Base-by-base conservation (phyloP, 2,888 invertebrate genomes). In the Cryptus viduatorius region DNA sequence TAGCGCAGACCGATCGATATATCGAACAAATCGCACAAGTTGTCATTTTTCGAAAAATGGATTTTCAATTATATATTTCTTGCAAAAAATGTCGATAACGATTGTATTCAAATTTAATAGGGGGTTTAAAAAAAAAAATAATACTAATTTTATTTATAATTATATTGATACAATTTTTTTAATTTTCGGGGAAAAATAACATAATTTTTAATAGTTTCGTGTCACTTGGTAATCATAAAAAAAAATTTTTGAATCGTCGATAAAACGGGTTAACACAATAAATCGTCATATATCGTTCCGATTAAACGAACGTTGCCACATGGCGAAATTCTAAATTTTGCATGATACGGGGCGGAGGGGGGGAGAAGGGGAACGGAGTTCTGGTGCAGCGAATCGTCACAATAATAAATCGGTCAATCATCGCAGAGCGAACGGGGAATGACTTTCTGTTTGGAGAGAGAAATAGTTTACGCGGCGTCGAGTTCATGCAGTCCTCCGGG, bases 381-480 rank as follows among this genome's bases (percentile, higher is more conserved):
- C 24, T 3, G 19, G 12, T 56, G 56, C 8, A 14, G 61, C 69
- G 16, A 65, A 31, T 69, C 69, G 37, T 82, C 56, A 56, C 24
- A 71, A 78, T 72, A 68, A 82, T 73, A 82, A 82, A 78, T 78
- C 73, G 73, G 68, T 78, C 72, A 53, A 82, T 79, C 82, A n/a
- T 46, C 44, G 61, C 53, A n/a, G 3, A 29, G 24, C 71, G 37
- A 31, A 64, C 68, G 24, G 37, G 5, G 44, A 56, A 5, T 8
- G 48, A 14, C 29, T 73, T 59, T 44, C 24, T 69, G 37, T 81
- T 29, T 65, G 48, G 64, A 72, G 44, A 42, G 53, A 81, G 81
- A 69, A 16, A 24, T 48, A 77, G 44, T 16, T 19, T 53, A 8
- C 19, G 53, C 10, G 10, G 3, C 10, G 24, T 19, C 37, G 37